phyloP scores from a whole-genome alignment of 53 echinoderm and acorn worm species.

The Pentamera pediparva region DNA sequence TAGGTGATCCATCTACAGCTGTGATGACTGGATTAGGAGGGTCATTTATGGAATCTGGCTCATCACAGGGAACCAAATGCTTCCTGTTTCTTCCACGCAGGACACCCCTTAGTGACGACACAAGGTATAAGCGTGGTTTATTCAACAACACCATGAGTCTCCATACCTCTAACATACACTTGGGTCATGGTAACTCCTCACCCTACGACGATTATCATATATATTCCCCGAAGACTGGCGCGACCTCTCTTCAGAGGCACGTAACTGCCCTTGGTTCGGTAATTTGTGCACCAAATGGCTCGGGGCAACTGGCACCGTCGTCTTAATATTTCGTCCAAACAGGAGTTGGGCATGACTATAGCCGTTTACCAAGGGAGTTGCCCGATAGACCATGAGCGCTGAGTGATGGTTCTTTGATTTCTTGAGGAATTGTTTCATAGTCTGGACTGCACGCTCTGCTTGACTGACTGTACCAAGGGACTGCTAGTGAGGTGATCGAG shows the following conservation, averaged over 20 bases:
- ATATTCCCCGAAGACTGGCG: background rate
- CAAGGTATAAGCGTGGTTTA: too few relatives aligned
- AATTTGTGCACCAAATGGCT: background rate
- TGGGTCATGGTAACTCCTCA: background rate
- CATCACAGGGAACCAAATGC: background rate
- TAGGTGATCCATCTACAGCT: background rate
- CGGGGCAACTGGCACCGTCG: background rate
- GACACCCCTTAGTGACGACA: too few relatives aligned
- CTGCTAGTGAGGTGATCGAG: background rate
- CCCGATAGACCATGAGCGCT: background rate
- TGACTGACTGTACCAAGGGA: background rate
- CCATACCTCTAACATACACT: background rate
- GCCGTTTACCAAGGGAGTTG: background rate
- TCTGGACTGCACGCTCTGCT: background rate
- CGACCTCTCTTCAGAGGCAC: too few relatives aligned
- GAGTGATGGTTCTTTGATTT: background rate
- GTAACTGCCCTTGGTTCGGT: too few relatives aligned
- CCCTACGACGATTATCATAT: background rate
- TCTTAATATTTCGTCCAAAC: background rate
- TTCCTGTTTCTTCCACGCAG: too few relatives aligned
- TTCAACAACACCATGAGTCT: background rate
- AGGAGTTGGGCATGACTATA: background rate
- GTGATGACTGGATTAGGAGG: background rate
- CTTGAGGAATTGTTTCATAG: background rate
- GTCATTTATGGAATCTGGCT: background rate